Evolutionary conservation across 1,140 invertebrate genomes (phyloP).

Genomic region (Lepidurus couesii): DNA sequence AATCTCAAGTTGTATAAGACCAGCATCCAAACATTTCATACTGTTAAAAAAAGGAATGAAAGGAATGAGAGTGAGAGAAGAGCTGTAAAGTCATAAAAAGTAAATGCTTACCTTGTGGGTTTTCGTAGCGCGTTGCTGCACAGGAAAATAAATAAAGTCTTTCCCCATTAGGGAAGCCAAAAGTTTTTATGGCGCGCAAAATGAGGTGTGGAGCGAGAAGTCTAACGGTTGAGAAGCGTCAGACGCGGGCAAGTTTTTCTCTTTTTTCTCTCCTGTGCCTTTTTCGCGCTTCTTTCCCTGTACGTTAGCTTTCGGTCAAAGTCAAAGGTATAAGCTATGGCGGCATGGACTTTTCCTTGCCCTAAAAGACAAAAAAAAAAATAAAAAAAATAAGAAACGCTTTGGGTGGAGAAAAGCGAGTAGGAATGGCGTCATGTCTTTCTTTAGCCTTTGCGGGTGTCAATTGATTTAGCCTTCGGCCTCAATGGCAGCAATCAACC

Average conservation of each 20-base stretch:
- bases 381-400: neutral
- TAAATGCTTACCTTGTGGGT: slow-evolving; percentile 15
- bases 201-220: slow-evolving; percentile 17
- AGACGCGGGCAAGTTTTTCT: neutral
- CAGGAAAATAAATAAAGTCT: slow-evolving; percentile 16
- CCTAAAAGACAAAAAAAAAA: neutral
- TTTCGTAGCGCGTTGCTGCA: neutral
- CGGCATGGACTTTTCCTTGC: neutral
- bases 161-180: slow-evolving; percentile 15
- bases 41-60: neutral
- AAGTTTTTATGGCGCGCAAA: slow-evolving; percentile 22
- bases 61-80: neutral
- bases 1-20: neutral
- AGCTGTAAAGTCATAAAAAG: neutral
- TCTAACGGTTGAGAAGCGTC: neutral
- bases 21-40: neutral
- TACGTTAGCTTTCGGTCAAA: neutral
- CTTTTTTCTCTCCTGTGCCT: neutral
- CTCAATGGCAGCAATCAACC: slow-evolving; percentile 21
- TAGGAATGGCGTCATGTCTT: neutral
- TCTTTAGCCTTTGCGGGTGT: slow-evolving; percentile 13
- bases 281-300: neutral
- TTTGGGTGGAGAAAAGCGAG: neutral
- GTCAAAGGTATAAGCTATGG: neutral
- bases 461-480: slow-evolving; percentile 21